Conservation (phyloP, 2,797 vertebrate species). For the Enteromius trimaculatus region DNA sequence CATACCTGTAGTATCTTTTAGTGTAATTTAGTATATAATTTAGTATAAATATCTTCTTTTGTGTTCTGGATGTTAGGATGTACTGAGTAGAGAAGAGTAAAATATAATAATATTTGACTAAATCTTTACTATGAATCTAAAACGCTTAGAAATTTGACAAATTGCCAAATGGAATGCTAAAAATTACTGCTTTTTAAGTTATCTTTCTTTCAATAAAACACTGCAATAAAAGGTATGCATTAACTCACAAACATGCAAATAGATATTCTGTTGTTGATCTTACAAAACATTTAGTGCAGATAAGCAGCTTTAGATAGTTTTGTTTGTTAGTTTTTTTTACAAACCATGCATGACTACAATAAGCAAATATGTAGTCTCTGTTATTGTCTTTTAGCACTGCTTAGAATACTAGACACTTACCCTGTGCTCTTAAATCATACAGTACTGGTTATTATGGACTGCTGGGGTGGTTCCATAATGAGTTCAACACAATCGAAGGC, state of each 20-base stretch:
- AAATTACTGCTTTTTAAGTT: background rate
- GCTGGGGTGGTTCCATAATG: background rate
- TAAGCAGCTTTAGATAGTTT: background rate
- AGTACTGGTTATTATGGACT: background rate
- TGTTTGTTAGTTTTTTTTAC: background rate
- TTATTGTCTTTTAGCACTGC: background rate
- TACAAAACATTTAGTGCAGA: background rate
- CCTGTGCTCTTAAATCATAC: background rate
- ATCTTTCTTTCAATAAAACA: background rate
- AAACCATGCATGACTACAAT: background rate
- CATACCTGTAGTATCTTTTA: background rate
- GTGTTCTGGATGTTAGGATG: background rate
- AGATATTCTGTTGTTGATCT: background rate
- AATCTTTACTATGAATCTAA: too few relatives aligned
- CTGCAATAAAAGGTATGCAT: background rate
- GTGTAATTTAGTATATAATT: too few relatives aligned
- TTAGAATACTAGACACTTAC: background rate
- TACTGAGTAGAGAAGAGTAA: background rate
- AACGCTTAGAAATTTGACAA: background rate
- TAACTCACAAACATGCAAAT: background rate
- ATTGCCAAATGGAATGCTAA: background rate
- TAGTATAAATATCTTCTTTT: background rate
- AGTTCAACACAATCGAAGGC: conserved; percentile 13
- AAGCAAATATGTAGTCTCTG: background rate
- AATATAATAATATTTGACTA: too few relatives aligned